Evolutionary conservation across 2,113 vertebrate species (phyloP).

Genomic region (Sigmodon hispidus): DNA sequence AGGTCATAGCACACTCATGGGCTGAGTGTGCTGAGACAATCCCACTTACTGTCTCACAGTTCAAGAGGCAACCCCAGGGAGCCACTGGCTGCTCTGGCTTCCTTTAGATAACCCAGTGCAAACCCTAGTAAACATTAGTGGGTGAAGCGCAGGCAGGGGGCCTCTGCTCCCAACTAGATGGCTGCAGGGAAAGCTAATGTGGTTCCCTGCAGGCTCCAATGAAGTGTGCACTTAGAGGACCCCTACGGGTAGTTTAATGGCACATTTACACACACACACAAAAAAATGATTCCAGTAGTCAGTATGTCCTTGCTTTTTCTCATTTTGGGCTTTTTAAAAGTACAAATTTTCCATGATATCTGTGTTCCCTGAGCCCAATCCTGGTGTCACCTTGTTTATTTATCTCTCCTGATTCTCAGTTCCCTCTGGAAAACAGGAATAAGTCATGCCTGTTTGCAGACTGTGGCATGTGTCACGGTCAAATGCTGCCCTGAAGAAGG

Average conservation of each 20-base stretch:
- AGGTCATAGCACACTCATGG: background rate
- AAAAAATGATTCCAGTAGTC: background rate
- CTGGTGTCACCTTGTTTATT: background rate
- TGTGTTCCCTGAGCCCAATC: background rate
- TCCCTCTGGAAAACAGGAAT: background rate
- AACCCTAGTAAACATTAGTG: background rate
- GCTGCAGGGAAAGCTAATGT: background rate
- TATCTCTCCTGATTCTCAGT: background rate
- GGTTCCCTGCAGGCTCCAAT: constrained; percentile 11
- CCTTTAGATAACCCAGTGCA: background rate
- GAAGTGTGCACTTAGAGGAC: background rate
- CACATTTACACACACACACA: background rate
- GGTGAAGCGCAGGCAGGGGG: background rate
- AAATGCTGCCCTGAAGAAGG: background rate
- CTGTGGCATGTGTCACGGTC: background rate
- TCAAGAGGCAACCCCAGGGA: background rate
- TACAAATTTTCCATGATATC: background rate
- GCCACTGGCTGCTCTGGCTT: background rate
- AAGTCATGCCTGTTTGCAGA: background rate
- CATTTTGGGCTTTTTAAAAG: constrained; percentile 35
- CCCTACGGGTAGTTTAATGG: background rate
- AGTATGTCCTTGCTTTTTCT: background rate
- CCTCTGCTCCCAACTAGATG: background rate
- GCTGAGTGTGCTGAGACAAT: background rate
- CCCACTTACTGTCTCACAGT: background rate